Evolutionary conservation across 30 jellyfish, hydroid and myxozoan species (phyloP).

Genomic region (Cassiopea xamachana): DNA sequence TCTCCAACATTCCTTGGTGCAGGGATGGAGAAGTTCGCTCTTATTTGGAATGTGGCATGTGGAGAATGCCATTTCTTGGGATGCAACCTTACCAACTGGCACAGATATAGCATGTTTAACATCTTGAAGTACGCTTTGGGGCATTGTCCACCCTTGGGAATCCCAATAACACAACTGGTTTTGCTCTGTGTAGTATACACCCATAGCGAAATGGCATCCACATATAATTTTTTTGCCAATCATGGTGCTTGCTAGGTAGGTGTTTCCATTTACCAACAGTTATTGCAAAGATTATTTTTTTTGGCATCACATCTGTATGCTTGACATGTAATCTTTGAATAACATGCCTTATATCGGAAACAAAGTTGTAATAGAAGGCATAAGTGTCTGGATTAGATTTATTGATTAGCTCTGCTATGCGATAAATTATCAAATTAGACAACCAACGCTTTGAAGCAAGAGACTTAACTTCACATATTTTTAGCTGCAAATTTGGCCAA

Average conservation of each 20-base stretch:
- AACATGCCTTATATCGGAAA: not conserved
- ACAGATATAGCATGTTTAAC: not conserved
- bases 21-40: not conserved
- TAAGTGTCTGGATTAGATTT: not conserved
- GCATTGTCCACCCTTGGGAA: conserved; percentile 31
- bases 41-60: not conserved
- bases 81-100: not conserved
- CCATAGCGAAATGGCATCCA: not conserved
- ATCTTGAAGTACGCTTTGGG: not conserved
- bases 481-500: not conserved
- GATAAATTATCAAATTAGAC: not conserved
- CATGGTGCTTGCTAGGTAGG: not conserved
- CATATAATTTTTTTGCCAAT: not conserved
- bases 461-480: not conserved
- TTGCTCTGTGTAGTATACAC: not conserved
- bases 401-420: not conserved
- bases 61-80: not conserved
- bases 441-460: not conserved
- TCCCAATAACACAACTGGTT: conserved; percentile 10
- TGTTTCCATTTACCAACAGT: not conserved
- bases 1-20: not conserved
- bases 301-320: not conserved
- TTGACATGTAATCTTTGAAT: not conserved
- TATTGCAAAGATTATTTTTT: not conserved
- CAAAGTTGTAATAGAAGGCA: not conserved